Conservation (phyloP, 2,888 invertebrate genomes). For the Merodon equestris region DNA sequence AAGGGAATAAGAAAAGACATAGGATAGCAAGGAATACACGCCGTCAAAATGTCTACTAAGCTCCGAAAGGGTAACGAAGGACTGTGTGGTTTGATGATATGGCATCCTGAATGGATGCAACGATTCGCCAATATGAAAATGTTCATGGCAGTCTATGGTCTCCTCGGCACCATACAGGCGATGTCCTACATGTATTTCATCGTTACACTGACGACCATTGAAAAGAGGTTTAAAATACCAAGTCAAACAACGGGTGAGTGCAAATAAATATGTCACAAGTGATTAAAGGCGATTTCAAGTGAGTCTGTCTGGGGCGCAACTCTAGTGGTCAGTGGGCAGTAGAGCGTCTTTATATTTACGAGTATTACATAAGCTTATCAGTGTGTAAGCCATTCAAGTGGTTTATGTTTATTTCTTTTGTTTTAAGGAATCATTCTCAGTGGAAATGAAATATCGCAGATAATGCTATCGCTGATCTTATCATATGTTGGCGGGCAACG, state of each 20-base stretch:
- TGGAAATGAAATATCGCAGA: conserved; percentile 86
- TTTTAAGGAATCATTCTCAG: conserved; percentile 83
- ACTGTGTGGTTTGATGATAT: conserved; percentile 81
- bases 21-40: too few relatives aligned
- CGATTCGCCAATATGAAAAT: conserved; percentile 81
- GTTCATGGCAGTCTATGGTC: conserved; percentile 82
- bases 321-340: conserved; percentile 18
- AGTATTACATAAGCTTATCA: too few relatives aligned
- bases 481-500: conserved; percentile 84
- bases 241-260: conserved; percentile 83
- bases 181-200: conserved; percentile 84
- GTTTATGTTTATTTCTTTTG: conserved; percentile 50
- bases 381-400: too few relatives aligned
- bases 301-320: too few relatives aligned
- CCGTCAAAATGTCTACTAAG: conserved; percentile 43
- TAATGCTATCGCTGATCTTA: conserved; percentile 82
- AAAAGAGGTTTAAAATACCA: conserved; percentile 84
- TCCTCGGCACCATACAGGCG: conserved; percentile 83
- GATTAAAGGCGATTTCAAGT: too few relatives aligned
- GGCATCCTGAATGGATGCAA: conserved; percentile 82
- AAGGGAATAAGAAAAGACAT: neutral
- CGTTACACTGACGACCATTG: conserved; percentile 84
- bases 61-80: conserved; percentile 48
- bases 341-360: conserved; percentile 7
- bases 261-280: neutral